Evolutionary conservation across 2,113 vertebrate species (phyloP), one percentile per base, ranked within the genome.

Genomic region (Toxostoma redivivum): DNA sequence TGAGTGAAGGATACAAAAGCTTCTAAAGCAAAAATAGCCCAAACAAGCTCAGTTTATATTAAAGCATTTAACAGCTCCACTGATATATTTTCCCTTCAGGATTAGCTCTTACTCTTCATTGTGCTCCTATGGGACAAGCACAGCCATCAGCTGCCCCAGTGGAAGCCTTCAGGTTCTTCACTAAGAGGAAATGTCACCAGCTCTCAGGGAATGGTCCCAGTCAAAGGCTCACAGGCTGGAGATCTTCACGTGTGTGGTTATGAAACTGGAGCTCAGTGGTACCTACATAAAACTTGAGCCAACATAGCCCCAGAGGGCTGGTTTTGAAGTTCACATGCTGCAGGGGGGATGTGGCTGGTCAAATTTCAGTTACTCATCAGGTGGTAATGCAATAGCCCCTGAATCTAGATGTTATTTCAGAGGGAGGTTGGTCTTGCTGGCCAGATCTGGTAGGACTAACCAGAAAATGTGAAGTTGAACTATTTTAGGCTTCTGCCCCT

Each of bases 321-420:
- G 62, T 86, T 93, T 90, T 93, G 82, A 78, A 88, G 96, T 90
- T 93, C 94, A 54, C 72, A 83, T 92, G 83, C 67, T 94, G 76
- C 76, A 60, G 76, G 12, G 67, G 92, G 94, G 82, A 86, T 92
- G 91, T 70, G 64, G 54, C 76, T 51, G 88, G 38, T 94, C 94
- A 73, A 71, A 93, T 97, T 96, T 97, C 95, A 83, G 94, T 81
- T 94, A 78, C 92, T 96, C 91, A 93, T 95, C 88, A 90, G 92
- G 91, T 88, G 91, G 95, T 94, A 97, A 96, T 56, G 82, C 82
- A 58, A 90, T 96, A 95, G 67, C 83, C 94, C 51, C 69, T 60
- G 64, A 47, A 74, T 50, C 76, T 37, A n/a, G 91, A 31, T 83
- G 82, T 66, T 88, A 81, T 83, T 95, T 88, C 91, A 91, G 91